These are phyloP conservation scores for Malthinus flaveolus DNA, from an alignment of 2,888 invertebrate genomes.

Conservation along the genomic window DNA sequence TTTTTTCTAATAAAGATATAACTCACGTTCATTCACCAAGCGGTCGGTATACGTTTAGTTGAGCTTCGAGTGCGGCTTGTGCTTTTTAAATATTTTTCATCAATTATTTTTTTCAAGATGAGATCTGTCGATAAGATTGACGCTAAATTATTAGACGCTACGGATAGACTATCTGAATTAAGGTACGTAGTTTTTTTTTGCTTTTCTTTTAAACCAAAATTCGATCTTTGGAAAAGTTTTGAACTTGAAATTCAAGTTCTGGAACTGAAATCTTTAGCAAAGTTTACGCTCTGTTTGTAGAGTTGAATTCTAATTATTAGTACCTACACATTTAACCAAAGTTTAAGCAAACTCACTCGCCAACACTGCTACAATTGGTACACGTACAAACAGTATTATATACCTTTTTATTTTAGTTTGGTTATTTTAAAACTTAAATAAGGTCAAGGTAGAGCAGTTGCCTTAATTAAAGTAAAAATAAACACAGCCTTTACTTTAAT, in stretches of 20 bases:
- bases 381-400: too few relatives aligned
- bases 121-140: slow-evolving; percentile 37
- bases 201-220: too few relatives aligned
- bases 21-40: background rate
- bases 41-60: too few relatives aligned
- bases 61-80: too few relatives aligned
- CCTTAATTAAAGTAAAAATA: background rate
- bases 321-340: too few relatives aligned
- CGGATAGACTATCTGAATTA: slow-evolving; percentile 40
- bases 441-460: slow-evolving; percentile 2
- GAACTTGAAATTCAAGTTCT: background rate
- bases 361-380: too few relatives aligned
- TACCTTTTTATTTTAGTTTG: background rate
- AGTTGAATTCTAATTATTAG: too few relatives aligned
- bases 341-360: too few relatives aligned
- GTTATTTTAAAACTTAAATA: slow-evolving; percentile 2
- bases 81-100: background rate
- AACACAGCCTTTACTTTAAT: background rate
- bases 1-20: too few relatives aligned
- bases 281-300: too few relatives aligned
- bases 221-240: background rate
- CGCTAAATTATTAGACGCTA: slow-evolving; percentile 37
- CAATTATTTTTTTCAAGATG: slow-evolving; percentile 14
- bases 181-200: slow-evolving; percentile 33
- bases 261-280: too few relatives aligned